Percentiles rank a stretch among this genome's conserved stretches.
Conservation (phyloP, 30 jellyfish, hydroid and myxozoan species). For the Aurelia sp. region DNA sequence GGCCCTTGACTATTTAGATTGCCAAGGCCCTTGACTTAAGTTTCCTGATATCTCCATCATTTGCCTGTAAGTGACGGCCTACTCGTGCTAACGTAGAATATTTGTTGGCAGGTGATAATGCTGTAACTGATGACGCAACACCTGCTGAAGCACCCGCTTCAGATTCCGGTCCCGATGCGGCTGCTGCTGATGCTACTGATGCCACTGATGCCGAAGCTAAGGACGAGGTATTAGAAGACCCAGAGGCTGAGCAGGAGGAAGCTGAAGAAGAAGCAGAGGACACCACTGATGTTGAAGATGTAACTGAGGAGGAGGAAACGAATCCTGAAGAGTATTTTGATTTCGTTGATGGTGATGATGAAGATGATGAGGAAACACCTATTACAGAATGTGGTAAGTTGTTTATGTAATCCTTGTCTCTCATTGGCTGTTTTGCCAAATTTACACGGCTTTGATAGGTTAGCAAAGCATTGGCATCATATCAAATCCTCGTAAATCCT, state of each 20-base stretch:
- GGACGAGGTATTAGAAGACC: conserved; percentile 2
- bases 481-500: too few species aligned
- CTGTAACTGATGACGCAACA: too few species aligned
- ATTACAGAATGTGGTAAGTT: conserved; percentile 56
- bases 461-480: too few species aligned
- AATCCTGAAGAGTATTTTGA: conserved; percentile 64
- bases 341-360: conserved; percentile 56
- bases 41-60: too few species aligned
- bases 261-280: conserved; percentile 2
- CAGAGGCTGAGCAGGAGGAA: conserved; percentile 16
- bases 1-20: too few species aligned
- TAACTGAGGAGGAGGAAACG: conserved; percentile 2
- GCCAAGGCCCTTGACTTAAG: too few species aligned
- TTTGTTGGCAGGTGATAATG: too few species aligned
- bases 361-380: conserved; percentile 33
- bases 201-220: conserved; percentile 4
- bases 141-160: too few species aligned
- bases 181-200: not conserved
- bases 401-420: not conserved
- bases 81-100: too few species aligned
- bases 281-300: conserved; percentile 2
- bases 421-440: not conserved
- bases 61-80: too few species aligned
- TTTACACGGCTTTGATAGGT: not conserved
- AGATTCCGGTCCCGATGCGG: not conserved